Evolutionary conservation across 2,888 invertebrate genomes (phyloP), one percentile per base, ranked within the genome.

Genomic region (Magallana nippona): DNA sequence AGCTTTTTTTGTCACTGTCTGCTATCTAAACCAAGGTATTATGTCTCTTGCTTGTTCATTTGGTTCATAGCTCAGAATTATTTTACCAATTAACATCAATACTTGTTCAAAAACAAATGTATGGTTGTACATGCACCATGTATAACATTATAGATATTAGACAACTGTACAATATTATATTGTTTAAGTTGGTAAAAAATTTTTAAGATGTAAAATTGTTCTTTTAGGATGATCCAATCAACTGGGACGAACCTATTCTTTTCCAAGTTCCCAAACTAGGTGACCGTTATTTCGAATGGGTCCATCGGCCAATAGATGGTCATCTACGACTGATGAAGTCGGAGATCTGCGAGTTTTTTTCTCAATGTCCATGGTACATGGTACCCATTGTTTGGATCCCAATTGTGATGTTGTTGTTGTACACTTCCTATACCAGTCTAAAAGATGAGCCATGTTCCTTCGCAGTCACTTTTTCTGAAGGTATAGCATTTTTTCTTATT

Each of bases 291-390:
- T 93, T 93, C 92, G 92, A 92, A 17, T 95, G 95, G 95, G 94
- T 94, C 55, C 95, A 95, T 89, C 92, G 93, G 81, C 95, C 95
- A 2, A 93, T 93, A 44, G 94, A 95, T 86, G 92, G 92, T 55
- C 91, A 93, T 13, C 87, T 95, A 62, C 92, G 95, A 56, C 90
- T 95, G 11, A 95, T 95, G 88, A 87, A 88, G 79, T 92, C 86
- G 1, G 92, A 89, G 86, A 89, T 88, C 88, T 90, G 90, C 82
- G 93, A 93, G 86, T 89, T 83, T 81, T 89, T 92, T 71, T 90
- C 92, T 17, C 90, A 88, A 82, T 90, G 92, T 44, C 87, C 89
- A 11, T 93, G 93, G 93, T 93, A 91, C 89, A 82, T 91, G 79
- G 91, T 93, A n/a, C 92, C 93, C 0, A 63, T 91, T 22, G 88